Evolutionary conservation across 2,888 invertebrate genomes (phyloP), one percentile per base, ranked within the genome.

Genomic region (Acleris emargana): DNA sequence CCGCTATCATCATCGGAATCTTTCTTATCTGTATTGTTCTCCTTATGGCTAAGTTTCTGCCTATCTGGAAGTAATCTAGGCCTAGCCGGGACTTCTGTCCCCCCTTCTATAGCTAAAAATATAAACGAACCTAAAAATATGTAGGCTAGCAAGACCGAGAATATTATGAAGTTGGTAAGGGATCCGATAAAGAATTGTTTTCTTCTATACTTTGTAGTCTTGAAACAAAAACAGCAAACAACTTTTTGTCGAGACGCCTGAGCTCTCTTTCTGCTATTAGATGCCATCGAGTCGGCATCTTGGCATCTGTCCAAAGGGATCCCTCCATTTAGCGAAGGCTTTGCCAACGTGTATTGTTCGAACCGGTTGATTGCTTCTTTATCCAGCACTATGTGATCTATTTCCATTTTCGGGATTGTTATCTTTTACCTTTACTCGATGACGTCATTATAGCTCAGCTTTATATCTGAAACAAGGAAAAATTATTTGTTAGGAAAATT

Each of bases 21-120:
- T 72, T 87, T 89, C 75, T 88, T 90, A 68, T 80, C 79, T 45
- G 87, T 86, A 73, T 84, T 88, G 61, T 81, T 78, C 59, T 94
- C 80, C 94, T 94, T 78, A 94, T 88, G 83, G 52, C 80, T 86
- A 71, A 91, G 85, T 81, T 88, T 92, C 68, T 93, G 93, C 79
- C 90, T 88, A 71, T 93, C 93, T 54, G 93, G 93, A 62, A 93
- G 76, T 80, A 93, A 82, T 71, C 92, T 83, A 28, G 93, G 93
- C 67, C 90, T 83, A 11, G 89, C 93, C 67, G 94, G 93, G 60
- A 93, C 86, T 71, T 94, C 94, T 61, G 92, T 86, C 4, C 95
- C 95, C 53, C 96, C 95, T 88, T 97, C 97, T 77, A 97, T 96
- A 59, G 97, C 96, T 76, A 97, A 91, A 88, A 97, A 97, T 88